Evolutionary conservation across 1,140 invertebrate genomes (phyloP).

Genomic region (Drosophila lini): DNA sequence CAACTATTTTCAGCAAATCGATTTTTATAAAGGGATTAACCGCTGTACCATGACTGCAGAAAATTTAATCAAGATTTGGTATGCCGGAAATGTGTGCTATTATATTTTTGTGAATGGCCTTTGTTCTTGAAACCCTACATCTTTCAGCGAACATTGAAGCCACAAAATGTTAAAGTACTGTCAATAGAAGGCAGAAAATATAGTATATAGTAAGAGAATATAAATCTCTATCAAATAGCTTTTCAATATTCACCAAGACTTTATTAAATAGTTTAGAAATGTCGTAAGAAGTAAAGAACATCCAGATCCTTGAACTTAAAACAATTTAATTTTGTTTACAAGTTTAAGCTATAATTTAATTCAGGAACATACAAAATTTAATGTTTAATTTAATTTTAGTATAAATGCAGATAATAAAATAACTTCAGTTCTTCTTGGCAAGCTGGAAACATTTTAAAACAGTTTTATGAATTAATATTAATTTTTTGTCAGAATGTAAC

Average conservation of each 20-base stretch:
- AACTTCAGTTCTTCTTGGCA: too few species aligned
- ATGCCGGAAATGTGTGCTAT: neutral
- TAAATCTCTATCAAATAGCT: neutral
- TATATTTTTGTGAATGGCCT: neutral
- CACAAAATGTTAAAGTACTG: neutral
- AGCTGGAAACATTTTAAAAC: too few species aligned
- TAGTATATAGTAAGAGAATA: neutral
- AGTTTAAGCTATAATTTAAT: neutral
- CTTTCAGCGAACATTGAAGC: neutral
- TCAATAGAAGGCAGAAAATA: neutral
- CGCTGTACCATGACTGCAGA: neutral
- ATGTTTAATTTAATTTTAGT: neutral
- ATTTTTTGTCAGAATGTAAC: too few species aligned
- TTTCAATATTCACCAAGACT: neutral
- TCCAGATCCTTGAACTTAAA: neutral
- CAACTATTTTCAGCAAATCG: constrained; percentile 6
- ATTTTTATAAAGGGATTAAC: neutral
- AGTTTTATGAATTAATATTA: too few species aligned
- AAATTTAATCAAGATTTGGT: neutral
- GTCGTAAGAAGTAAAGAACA: neutral
- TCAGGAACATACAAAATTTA: neutral
- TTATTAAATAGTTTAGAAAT: neutral
- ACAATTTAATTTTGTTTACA: neutral
- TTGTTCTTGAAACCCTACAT: neutral
- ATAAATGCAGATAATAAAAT: too few species aligned